Evolutionary conservation across 2,797 vertebrate genomes (phyloP).

Genomic region (Avahi laniger): DNA sequence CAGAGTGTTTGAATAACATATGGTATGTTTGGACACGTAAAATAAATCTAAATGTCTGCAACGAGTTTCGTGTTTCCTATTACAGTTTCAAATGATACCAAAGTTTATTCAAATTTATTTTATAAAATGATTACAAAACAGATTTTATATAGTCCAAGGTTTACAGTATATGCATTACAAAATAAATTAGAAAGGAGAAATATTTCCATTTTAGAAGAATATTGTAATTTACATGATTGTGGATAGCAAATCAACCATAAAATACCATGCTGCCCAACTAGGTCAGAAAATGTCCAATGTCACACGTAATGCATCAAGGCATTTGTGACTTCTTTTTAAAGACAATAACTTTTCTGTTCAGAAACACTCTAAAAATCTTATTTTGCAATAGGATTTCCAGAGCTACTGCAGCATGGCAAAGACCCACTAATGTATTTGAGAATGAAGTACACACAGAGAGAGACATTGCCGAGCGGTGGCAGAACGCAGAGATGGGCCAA

Average conservation of each 20-base stretch:
- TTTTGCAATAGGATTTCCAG: background rate
- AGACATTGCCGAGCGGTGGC: fast-evolving
- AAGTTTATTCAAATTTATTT: background rate
- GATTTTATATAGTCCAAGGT: background rate
- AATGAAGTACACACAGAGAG: background rate
- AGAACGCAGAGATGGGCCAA: fast-evolving
- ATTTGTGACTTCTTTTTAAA: background rate
- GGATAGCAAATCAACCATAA: background rate
- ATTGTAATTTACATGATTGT: background rate
- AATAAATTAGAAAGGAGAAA: background rate
- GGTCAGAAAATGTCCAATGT: background rate
- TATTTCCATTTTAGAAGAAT: background rate
- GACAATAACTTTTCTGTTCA: background rate
- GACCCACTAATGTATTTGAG: too few species aligned
- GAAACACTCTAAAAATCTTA: background rate
- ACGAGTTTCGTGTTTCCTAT: background rate
- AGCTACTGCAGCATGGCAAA: background rate
- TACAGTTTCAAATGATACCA: background rate
- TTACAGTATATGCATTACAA: background rate
- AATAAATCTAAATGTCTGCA: slow-evolving; percentile 10
- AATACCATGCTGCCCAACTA: background rate
- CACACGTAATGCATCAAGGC: background rate
- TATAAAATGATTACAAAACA: background rate
- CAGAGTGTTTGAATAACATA: background rate
- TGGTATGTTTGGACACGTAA: background rate